phyloP scores from a whole-genome alignment of 2,888 invertebrate species.

The Oscheius sp. region DNA sequence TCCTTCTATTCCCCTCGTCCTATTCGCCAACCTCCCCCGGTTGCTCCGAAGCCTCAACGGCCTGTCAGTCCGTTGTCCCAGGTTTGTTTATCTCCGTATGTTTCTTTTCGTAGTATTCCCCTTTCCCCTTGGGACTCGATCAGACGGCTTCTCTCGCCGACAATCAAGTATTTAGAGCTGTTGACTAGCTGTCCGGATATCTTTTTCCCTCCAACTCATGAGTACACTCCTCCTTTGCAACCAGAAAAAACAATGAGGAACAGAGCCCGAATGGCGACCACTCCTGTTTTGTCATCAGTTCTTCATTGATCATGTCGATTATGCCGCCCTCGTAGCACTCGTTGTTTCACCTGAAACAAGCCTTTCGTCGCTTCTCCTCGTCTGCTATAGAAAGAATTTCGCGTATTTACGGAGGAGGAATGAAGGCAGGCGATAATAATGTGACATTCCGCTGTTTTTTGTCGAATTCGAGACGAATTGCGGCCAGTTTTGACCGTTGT shows the following conservation, averaged over 20 bases:
- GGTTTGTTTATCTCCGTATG: conserved; percentile 32
- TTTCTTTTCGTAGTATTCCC: not conserved
- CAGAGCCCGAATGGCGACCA: conserved; percentile 4
- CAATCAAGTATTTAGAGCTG: conserved; percentile 30
- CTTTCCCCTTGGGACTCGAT: not conserved
- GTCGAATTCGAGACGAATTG: too few species aligned
- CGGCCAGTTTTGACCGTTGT: not conserved
- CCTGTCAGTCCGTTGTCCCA: conserved; percentile 57
- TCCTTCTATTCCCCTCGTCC: conserved; percentile 69
- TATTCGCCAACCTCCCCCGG: conserved; percentile 58
- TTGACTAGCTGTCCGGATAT: conserved; percentile 20
- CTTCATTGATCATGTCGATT: conserved; percentile 16
- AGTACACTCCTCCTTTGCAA: not conserved
- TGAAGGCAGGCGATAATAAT: too few species aligned
- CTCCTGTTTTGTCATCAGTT: not conserved
- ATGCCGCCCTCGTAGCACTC: conserved; percentile 17
- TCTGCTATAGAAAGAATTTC: not conserved
- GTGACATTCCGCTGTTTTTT: too few species aligned
- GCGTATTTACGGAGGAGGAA: too few species aligned
- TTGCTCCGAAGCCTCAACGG: conserved; percentile 31
- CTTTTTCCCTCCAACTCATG: conserved; percentile 6
- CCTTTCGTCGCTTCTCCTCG: not conserved
- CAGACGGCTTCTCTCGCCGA: not conserved
- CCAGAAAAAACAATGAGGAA: not conserved
- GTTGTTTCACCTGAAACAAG: not conserved